Base-by-base conservation (phyloP, 2,888 invertebrate species). In the Boloria selene region DNA sequence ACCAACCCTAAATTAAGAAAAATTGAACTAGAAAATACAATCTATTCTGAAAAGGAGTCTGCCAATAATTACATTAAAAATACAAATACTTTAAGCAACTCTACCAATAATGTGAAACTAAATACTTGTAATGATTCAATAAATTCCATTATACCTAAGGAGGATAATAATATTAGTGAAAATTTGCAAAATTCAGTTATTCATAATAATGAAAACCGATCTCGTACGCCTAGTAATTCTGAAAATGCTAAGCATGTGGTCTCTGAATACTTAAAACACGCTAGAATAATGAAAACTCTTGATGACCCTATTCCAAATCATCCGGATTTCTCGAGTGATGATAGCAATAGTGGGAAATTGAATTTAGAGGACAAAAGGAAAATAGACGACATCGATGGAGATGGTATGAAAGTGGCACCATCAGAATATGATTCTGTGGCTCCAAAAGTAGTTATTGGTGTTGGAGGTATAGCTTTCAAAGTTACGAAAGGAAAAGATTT, bases 161-260 rank as follows among this genome's bases (percentile, higher is more conserved):
- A 85, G 31, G 85, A 72, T 61, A 54, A 70, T 50, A 67, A 67
- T 26, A 70, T 65, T 54, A 69, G 70, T 42, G 80, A 73, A 64
- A 84, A 82, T 67, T 51, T 74, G 4, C 64, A 78, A 44, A 53
- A 64, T 44, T 59, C 72, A 14, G 65, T 68, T 13, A 70, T 67
- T 70, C 64, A 74, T 55, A 73, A 68, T 47, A 72, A 70, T 64
- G 88, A 88, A 67, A 56, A 71, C 47, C 88, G 78, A 68, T 77
- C 76, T 63, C 79, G 79, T 49, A 75, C 80, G 26, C 81, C 83
- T 62, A 80, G 71, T 68, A 82, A 75, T 65, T 93, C 94, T 0
- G 94, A 94, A 78, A 95, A 89, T 75, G 95, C 95, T 5, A 95
- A 95, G 82, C 94, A 93, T 79, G 94, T 95, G 0, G 95, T 95